Conservation (phyloP, 2,888 invertebrate genomes). For the Lingula anatina region DNA sequence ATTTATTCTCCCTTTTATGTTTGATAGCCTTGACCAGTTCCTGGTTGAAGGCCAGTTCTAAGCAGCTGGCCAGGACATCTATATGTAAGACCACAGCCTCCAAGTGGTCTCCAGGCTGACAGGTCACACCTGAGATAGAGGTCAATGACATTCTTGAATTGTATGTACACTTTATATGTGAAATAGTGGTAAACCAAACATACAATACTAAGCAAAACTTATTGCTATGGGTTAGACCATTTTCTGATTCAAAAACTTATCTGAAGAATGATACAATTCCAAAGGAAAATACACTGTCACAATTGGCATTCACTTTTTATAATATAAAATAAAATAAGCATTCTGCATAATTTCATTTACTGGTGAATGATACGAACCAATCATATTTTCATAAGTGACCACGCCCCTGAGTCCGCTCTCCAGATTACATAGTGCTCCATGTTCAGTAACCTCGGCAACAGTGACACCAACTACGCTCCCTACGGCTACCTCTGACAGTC, state of each 20-base stretch:
- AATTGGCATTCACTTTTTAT: no score
- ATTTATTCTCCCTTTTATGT: conserved; percentile 9
- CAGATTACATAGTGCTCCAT: conserved; percentile 20
- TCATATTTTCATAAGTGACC: conserved; percentile 17
- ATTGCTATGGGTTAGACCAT: no score
- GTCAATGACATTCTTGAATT: background rate
- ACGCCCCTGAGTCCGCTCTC: conserved; percentile 23
- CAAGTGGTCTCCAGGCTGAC: conserved; percentile 13
- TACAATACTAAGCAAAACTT: no score
- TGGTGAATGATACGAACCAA: conserved; percentile 14
- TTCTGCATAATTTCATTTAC: no score
- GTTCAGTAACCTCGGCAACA: conserved; percentile 18
- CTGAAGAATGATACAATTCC: no score
- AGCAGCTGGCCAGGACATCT: conserved; percentile 19
- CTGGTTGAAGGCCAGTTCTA: conserved; percentile 22
- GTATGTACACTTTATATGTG: no score
- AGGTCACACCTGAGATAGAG: conserved; percentile 9
- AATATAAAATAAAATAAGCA: no score
- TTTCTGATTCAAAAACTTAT: no score
- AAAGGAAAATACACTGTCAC: no score
- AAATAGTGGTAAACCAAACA: no score
- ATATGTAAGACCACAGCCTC: conserved; percentile 26
- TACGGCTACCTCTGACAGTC: conserved; percentile 6
- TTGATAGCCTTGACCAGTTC: conserved; percentile 17
- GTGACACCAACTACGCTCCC: conserved; percentile 16